Percentiles rank a stretch among this genome's conserved stretches.
phyloP scores from a whole-genome alignment of 2,888 invertebrate species.

The Odiellus spinosus region DNA sequence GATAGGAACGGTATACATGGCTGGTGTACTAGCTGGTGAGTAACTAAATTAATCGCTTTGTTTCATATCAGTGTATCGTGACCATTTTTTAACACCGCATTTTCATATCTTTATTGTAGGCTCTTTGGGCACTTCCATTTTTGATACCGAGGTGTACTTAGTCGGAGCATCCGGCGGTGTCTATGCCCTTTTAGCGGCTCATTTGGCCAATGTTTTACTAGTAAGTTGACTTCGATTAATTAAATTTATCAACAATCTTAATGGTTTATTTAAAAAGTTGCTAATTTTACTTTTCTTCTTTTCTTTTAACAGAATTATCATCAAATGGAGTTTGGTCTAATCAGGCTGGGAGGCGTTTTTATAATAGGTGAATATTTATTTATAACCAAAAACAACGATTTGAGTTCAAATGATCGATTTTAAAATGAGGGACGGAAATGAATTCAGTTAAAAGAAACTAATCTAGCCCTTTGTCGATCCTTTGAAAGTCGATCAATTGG shows the following conservation, averaged over 20 bases:
- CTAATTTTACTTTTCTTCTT: neutral
- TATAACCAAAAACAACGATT: too few species aligned
- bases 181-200: slow-evolving; percentile 70
- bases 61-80: too few species aligned
- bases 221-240: slow-evolving; percentile 22
- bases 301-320: slow-evolving; percentile 54
- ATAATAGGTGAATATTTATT: slow-evolving; percentile 55
- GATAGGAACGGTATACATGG: slow-evolving; percentile 50
- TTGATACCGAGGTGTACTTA: slow-evolving; percentile 62
- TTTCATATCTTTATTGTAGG: slow-evolving; percentile 31
- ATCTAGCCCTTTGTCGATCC: too few species aligned
- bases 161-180: slow-evolving; percentile 83
- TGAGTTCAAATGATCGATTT: too few species aligned
- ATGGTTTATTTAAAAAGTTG: neutral
- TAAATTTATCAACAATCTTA: neutral
- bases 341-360: slow-evolving; percentile 72
- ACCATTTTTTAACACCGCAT: too few species aligned
- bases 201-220: slow-evolving; percentile 63
- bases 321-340: slow-evolving; percentile 83
- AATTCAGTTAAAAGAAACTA: too few species aligned
- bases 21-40: slow-evolving; percentile 49
- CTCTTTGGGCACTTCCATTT: slow-evolving; percentile 53
- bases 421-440: too few species aligned
- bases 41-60: slow-evolving; percentile 1
- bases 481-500: too few species aligned